Base-by-base conservation (phyloP, 2,888 invertebrate genomes). In the Pristionchus fissidentatus region DNA sequence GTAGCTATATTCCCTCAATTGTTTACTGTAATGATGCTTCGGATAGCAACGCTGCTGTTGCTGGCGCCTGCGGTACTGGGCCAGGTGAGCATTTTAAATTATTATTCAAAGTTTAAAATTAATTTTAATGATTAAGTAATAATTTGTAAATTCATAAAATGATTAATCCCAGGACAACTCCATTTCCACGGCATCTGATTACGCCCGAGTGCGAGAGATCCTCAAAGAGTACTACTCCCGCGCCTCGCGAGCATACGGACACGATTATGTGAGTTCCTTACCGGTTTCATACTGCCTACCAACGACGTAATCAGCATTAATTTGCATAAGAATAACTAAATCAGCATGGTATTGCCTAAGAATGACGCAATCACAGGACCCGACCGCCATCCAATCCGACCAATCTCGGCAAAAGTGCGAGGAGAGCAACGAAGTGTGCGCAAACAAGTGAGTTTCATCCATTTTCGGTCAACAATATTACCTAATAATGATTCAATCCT, bases 141-240 rank as follows among this genome's bases (percentile, higher is more conserved):
- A n/a, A n/a, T n/a, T n/a, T n/a, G n/a, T n/a, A n/a, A n/a, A n/a
- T n/a, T n/a, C 19, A 19, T 22, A 8, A 10, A 32, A 35, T n/a
- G 15, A 15, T 32, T 70, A 41, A 70, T 41, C 32, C 0, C 75
- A 80, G 60, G 43, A 60, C 41, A 57, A 38, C 10, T 38, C 77
- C 57, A 60, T 80, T 0, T 60, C 80, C 5, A 80, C 80, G 7
- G 80, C 60, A 1, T n/a, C 66, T 1, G 86, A 89, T 82, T 89
- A 89, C 84, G 89, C 85, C 8, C 85, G 87, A 66, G 89, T 89
- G 29, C 87, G 88, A 79, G 88, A 89, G 70, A 84, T 89, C 10
- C 83, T 89, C 57, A 75, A 84, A 22, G 85, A 87, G 32, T 89
- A 86, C 85, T 89, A 89, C 82, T 84, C 86, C 38, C 86, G 87